Base-by-base conservation (phyloP, 2,797 vertebrate genomes). In the Sebastolobus alascanus region DNA sequence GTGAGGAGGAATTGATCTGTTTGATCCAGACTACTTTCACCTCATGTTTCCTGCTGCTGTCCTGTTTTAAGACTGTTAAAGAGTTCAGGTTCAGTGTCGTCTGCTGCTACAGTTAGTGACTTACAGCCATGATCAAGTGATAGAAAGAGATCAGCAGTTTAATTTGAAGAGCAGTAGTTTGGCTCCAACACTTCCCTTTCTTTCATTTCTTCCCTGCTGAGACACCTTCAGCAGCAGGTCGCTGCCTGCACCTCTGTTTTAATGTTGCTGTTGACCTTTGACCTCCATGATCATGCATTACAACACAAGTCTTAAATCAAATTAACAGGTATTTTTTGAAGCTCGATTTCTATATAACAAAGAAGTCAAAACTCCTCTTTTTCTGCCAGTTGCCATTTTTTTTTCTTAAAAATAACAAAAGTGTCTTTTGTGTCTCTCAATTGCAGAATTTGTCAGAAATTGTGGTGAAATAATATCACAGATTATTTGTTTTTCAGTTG, bases 201-300 rank as follows among this genome's bases (percentile, higher is more conserved):
- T 31, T 63, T 18, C 8, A 40, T 70, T 29, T 77, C 27, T 25
- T 64, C 37, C 27, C 22, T 8, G 6, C 50, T 59, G 74, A 46
- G 52, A 37, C 5, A 4, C 50, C 12, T n/a, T 13, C 4, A 18
- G 29, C 27, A 40, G 43, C 60, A 11, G 66, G 13, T 55, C 58
- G 2, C 56, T 14, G 37, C 35, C 59, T 35, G 37, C 16, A 4
- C 29, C 50, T 11, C 31, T 31, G 18, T 46, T 59, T 29, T 4
- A 29, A 20, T 40, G 22, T 25, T 25, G 20, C 56, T 1, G 33
- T n/a, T 56, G 61, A 82, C 80, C 69, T 82, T 64, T 77, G 80
- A 73, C 69, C 46, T 20, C 18, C 6, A 6, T 5, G 18, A 3
- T 67, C 13, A 16, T 25, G 0, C 6, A 29, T 73, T 69, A 22